Evolutionary conservation across 2,113 vertebrate genomes (phyloP), one percentile per base, ranked within the genome.

Genomic region (Phycodurus eques): DNA sequence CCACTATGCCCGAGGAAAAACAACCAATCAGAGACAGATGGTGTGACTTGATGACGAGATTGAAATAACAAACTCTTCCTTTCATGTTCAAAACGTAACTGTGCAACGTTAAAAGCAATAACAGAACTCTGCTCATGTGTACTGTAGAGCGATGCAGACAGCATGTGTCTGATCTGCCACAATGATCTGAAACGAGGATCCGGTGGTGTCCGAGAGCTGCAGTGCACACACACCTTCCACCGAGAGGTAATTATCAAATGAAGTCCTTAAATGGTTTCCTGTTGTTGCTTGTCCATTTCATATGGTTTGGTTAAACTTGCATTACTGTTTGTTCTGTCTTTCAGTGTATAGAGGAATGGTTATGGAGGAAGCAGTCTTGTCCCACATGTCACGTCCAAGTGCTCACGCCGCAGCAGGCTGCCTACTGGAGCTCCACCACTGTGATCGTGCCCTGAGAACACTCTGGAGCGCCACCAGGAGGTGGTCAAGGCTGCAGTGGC

Each of bases 161-260:
- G 85, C n/a, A 54, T 80, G 7, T 86, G 89, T 89, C 77, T 91
- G 35, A 88, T 93, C 70, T 93, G 90, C 79, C 90, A 88, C 60
- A 76, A 90, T 4, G 83, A 89, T 51, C 51, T 92, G 43, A 75
- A 73, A 14, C 80, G 51, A 63, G 87, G 85, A n/a, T 54, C 43
- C 5, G 86, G 81, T 0, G 85, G 85, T 4, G 82, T 80, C 61
- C 84, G 73, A 75, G 87, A 93, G 70, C 80, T 91, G 73, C 79
- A 87, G 64, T 92, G 89, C 31, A 71, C 80, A 65, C 88, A 93
- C 81, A 90, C 82, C 43, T 93, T 92, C 82, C 90, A 92, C 78
- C 89, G 72, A 79, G 85, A 93, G 80, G 87, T 89, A 79, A 82
- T 27, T 8, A 39, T 13, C 27, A 6, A 20, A 12, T 4, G 11